Percentiles rank a stretch among this genome's conserved stretches.
phyloP scores from a whole-genome alignment of 2,888 invertebrate species.

The Leptarthrus brevirostris region DNA sequence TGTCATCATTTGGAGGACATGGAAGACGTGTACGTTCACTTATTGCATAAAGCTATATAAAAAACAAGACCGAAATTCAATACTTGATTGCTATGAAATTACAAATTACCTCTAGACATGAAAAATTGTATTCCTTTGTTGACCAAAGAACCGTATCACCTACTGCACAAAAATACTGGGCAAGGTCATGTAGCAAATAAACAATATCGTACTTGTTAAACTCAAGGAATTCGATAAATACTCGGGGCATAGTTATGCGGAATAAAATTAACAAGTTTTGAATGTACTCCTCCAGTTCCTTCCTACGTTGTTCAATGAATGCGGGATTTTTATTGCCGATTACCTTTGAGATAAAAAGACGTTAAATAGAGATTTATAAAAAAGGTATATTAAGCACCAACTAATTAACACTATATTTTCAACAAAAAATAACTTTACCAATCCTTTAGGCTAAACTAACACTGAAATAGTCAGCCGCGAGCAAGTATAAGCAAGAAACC shows the following conservation, averaged over 20 bases:
- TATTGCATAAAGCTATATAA: slow-evolving; percentile 85
- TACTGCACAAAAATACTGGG: slow-evolving; percentile 80
- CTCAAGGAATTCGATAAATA: slow-evolving; percentile 86
- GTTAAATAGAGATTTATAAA: not conserved
- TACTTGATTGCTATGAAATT: not conserved
- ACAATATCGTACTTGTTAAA: slow-evolving; percentile 91
- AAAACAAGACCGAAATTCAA: slow-evolving; percentile 41
- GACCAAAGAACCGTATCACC: slow-evolving; percentile 76
- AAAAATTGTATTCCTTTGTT: slow-evolving; percentile 75
- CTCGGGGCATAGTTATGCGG: slow-evolving; percentile 82
- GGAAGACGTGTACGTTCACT: slow-evolving; percentile 88
- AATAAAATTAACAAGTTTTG: slow-evolving; percentile 80
- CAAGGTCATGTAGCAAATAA: slow-evolving; percentile 85
- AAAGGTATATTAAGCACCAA: too few species aligned
- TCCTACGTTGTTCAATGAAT: slow-evolving; percentile 86
- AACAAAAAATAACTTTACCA: too few species aligned
- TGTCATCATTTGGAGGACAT: slow-evolving; percentile 82
- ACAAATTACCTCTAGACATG: slow-evolving; percentile 78
- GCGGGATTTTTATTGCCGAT: slow-evolving; percentile 89
- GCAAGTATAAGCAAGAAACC: too few species aligned
- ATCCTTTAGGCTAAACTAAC: too few species aligned
- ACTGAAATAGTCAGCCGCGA: too few species aligned
- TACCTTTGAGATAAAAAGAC: slow-evolving; percentile 64
- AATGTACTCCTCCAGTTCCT: slow-evolving; percentile 84
- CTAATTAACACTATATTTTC: too few species aligned